phyloP scores from a whole-genome alignment of 2,113 vertebrate species.

The Anoplopoma fimbria region DNA sequence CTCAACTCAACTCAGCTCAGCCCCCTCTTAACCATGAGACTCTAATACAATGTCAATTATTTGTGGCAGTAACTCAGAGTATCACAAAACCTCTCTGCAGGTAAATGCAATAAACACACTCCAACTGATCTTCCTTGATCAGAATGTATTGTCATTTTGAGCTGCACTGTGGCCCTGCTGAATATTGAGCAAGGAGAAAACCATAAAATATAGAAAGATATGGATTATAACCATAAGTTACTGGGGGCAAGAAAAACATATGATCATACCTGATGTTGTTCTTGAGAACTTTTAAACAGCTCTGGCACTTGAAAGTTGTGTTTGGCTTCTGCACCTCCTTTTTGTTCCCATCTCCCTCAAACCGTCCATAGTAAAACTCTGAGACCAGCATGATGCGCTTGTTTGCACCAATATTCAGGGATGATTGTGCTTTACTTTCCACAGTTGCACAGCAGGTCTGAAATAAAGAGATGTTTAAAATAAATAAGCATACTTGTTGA shows the following conservation, averaged over 20 bases:
- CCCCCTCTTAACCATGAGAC: neutral
- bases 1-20: neutral
- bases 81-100: no score
- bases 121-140: no score
- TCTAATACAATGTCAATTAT: neutral
- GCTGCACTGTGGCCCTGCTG: neutral
- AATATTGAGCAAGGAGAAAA: neutral
- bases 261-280: constrained; percentile 95
- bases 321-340: constrained; percentile 87
- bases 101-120: neutral
- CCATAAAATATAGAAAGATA: neutral
- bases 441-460: constrained; percentile 89
- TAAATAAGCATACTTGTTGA: neutral
- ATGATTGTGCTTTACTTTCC: constrained; percentile 77
- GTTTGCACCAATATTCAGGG: constrained; percentile 79
- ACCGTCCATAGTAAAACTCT: constrained; percentile 96
- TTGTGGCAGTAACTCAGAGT: no score
- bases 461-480: constrained; percentile 41
- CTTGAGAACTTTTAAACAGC: constrained; percentile 97
- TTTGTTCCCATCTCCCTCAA: constrained; percentile 87
- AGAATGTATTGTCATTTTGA: neutral
- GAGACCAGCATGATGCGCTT: constrained; percentile 98
- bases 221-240: neutral
- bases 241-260: neutral
- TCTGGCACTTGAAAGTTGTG: constrained; percentile 95